These are phyloP conservation scores for Pteruthius melanotis DNA, from an alignment of 2,113 vertebrate genomes.

Conservation along the genomic window DNA sequence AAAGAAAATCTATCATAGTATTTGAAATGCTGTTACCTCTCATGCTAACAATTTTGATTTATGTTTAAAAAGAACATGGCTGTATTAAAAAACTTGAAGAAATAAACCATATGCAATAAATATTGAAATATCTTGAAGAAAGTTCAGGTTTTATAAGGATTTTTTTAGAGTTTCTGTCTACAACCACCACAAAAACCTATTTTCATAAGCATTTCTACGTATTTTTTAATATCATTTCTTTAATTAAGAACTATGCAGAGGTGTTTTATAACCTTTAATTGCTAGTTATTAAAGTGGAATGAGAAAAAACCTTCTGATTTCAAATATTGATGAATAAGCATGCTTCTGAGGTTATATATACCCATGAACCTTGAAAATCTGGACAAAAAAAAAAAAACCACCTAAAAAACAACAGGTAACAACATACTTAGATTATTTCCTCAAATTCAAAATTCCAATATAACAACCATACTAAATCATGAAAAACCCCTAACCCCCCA, in stretches of 20 bases:
- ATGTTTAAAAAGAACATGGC: background rate
- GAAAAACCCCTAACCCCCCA: background rate
- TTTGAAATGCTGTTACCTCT: background rate
- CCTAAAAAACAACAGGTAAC: background rate
- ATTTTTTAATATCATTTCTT: background rate
- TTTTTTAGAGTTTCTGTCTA: background rate
- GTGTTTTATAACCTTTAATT: background rate
- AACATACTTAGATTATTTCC: background rate
- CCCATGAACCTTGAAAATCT: background rate
- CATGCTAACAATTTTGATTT: background rate
- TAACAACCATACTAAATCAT: accelerated
- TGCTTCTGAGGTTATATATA: background rate
- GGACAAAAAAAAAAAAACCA: background rate
- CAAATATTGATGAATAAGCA: background rate
- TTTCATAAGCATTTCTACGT: background rate
- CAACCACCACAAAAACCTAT: background rate
- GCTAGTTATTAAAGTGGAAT: background rate
- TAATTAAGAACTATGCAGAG: background rate
- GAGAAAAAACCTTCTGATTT: background rate
- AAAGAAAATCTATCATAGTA: background rate
- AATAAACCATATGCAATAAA: background rate
- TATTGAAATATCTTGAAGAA: background rate
- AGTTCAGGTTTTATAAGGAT: background rate
- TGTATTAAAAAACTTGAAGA: background rate
- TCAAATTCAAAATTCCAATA: background rate